Conservation (phyloP, 2,888 invertebrate genomes). For the Baronia brevicornis region DNA sequence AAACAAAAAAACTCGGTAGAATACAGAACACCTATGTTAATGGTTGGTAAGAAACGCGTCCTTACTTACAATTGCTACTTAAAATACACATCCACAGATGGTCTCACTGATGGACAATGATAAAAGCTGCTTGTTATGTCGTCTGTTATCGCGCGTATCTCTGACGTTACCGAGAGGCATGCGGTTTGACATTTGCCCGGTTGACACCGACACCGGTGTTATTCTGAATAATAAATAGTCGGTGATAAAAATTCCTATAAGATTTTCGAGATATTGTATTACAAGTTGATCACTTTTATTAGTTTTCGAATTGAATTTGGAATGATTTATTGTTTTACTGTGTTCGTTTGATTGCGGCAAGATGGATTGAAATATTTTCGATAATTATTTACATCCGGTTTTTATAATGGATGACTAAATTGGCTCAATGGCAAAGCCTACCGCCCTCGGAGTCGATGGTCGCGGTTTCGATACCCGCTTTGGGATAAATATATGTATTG, state of each 20-base stretch:
- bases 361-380: no score
- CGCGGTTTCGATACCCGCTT: no score
- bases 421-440: no score
- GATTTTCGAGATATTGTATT: constrained; percentile 22
- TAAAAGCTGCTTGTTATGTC: constrained; percentile 5
- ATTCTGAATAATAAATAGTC: constrained; percentile 21
- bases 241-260: constrained; percentile 21
- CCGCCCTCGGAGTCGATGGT: no score
- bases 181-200: constrained; percentile 21
- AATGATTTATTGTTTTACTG: constrained; percentile 19
- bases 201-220: constrained; percentile 14
- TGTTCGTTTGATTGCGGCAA: constrained; percentile 17
- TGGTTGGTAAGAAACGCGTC: no score
- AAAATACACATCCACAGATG: no score
- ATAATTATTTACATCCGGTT: no score
- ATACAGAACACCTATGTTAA: no score
- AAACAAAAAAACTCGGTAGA: no score
- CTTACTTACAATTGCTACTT: no score
- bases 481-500: no score
- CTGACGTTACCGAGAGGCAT: constrained; percentile 19
- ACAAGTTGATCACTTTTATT: constrained; percentile 20
- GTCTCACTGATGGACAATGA: constrained; percentile 10
- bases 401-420: no score
- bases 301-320: constrained; percentile 12
- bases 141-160: constrained; percentile 9